phyloP scores from a whole-genome alignment of 2,888 invertebrate genomes.

The Sturmia bella region DNA sequence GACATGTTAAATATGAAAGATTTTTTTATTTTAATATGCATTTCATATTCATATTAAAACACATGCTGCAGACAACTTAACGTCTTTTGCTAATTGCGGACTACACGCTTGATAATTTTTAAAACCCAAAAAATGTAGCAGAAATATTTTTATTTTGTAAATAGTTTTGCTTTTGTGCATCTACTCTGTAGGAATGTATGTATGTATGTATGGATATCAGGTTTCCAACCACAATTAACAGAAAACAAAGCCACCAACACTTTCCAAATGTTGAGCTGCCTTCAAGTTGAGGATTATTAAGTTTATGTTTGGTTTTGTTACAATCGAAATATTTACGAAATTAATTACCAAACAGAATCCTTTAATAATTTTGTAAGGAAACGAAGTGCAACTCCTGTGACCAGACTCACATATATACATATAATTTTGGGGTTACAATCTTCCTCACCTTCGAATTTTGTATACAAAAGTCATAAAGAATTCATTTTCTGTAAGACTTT shows the following conservation, averaged over 20 bases:
- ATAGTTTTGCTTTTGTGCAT: background rate
- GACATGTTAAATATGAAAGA: constrained; percentile 63
- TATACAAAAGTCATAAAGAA: too few relatives aligned
- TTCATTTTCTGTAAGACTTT: too few relatives aligned
- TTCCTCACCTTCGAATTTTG: too few relatives aligned
- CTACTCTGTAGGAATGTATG: constrained; percentile 1
- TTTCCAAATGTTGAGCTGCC: constrained; percentile 27
- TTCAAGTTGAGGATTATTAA: background rate
- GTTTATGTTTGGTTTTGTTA: background rate
- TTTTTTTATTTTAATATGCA: constrained; percentile 48
- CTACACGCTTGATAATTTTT: constrained; percentile 60
- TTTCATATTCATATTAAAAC: constrained; percentile 53
- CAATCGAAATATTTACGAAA: too few relatives aligned
- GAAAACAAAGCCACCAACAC: constrained; percentile 66
- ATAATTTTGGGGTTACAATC: too few relatives aligned
- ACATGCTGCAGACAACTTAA: constrained; percentile 46
- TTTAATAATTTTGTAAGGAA: too few relatives aligned
- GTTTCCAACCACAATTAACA: constrained; percentile 59
- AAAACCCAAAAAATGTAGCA: constrained; percentile 40
- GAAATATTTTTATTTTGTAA: constrained; percentile 29
- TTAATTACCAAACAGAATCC: too few relatives aligned
- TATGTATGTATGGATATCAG: constrained; percentile 48
- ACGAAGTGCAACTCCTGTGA: too few relatives aligned
- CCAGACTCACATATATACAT: too few relatives aligned
- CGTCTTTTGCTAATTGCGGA: constrained; percentile 60